phyloP scores from a whole-genome alignment of 2,888 invertebrate genomes.

The Melanostoma mellinum region DNA sequence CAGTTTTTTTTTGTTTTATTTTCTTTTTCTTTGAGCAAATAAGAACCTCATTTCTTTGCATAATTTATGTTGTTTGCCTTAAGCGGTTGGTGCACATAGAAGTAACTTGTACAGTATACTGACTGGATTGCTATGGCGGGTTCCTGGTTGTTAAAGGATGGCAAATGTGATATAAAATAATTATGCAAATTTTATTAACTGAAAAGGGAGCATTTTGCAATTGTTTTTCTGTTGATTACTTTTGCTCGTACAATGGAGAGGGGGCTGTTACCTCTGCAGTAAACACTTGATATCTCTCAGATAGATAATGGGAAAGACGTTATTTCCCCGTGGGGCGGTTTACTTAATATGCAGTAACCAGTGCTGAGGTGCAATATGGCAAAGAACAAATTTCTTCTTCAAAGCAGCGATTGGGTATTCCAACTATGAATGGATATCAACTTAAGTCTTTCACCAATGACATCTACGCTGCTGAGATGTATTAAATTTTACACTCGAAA shows the following conservation, averaged over 20 bases:
- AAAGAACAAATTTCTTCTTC: too few species aligned
- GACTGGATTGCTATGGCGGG: background rate
- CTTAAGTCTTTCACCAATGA: too few species aligned
- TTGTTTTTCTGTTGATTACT: conserved; percentile 71
- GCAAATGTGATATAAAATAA: conserved; percentile 63
- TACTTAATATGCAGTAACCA: too few species aligned
- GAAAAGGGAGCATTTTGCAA: conserved; percentile 52
- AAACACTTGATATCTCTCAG: too few species aligned
- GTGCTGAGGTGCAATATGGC: too few species aligned
- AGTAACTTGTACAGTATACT: conserved; percentile 23
- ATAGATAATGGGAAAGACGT: too few species aligned
- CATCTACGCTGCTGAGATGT: too few species aligned
- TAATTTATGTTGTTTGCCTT: conserved; percentile 69
- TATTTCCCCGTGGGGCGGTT: too few species aligned
- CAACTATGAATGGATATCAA: too few species aligned
- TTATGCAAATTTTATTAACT: conserved; percentile 71
- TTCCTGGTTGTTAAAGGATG: background rate
- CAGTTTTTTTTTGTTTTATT: conserved; percentile 8
- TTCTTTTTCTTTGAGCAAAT: conserved; percentile 64
- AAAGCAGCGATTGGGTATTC: too few species aligned
- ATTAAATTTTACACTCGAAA: too few species aligned
- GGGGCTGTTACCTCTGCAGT: too few species aligned
- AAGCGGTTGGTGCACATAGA: conserved; percentile 33
- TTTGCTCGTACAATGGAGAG: conserved; percentile 33
- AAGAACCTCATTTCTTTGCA: conserved; percentile 71